Conservation (phyloP, 1,140 invertebrate genomes). For the Yoshiicerus persimilis region DNA sequence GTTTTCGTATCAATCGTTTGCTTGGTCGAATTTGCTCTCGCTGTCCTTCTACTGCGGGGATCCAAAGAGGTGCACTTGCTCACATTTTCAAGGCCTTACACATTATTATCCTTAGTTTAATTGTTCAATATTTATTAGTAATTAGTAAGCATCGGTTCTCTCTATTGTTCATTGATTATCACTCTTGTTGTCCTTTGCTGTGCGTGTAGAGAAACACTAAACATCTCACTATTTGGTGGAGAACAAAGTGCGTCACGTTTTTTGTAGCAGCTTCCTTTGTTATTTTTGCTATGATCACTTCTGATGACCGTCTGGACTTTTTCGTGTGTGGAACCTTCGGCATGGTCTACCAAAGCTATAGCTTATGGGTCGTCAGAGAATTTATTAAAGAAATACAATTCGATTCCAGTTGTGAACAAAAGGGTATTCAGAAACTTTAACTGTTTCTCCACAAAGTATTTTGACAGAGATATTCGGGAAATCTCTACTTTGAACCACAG, state of each 20-base stretch:
- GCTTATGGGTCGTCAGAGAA: slow-evolving; percentile 34
- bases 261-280: slow-evolving; percentile 2
- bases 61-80: slow-evolving; percentile 20
- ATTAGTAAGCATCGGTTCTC: not conserved
- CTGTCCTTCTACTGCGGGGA: slow-evolving; percentile 22
- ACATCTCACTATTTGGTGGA: slow-evolving; percentile 23
- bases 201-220: slow-evolving; percentile 8
- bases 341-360: slow-evolving; percentile 31
- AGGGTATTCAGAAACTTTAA: slow-evolving; percentile 17
- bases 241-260: slow-evolving; percentile 28
- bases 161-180: not conserved
- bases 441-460: not conserved
- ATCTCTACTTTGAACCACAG: too few species aligned
- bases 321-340: slow-evolving; percentile 29
- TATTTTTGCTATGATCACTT: slow-evolving; percentile 30
- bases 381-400: slow-evolving; percentile 24
- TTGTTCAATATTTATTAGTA: not conserved
- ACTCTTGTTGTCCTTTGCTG: not conserved
- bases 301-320: slow-evolving; percentile 29
- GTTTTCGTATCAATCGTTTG: slow-evolving; percentile 21
- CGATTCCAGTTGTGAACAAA: not conserved
- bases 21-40: slow-evolving; percentile 27
- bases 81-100: not conserved
- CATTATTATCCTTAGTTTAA: not conserved
- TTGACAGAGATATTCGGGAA: too few species aligned